Base-by-base conservation (phyloP, 1,140 invertebrate genomes). In the Drosophila lini region DNA sequence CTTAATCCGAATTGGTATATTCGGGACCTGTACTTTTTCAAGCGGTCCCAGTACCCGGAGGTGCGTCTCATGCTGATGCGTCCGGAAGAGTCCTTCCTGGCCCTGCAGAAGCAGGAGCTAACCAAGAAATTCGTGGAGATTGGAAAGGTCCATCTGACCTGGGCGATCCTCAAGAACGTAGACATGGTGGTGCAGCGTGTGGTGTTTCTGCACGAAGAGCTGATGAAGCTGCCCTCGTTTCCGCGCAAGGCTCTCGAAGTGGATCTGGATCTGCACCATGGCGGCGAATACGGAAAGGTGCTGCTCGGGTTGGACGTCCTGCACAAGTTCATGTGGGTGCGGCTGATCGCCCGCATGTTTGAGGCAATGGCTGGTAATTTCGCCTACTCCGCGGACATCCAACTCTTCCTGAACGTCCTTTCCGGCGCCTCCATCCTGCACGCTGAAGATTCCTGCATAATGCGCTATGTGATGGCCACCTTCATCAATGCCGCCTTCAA, bases 301-400 rank as follows among this genome's bases (percentile, higher is more conserved):
- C 93, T 99, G 38, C 94, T 98, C 50, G 97, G 98, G 3, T 93
- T 99, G 67, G 99, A 99, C 93, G 97, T 99, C 0, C 94, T 99
- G 68, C 98, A 99, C 92, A 99, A 99, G 93, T 98, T 99, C 89
- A 98, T 98, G 95, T 99, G 99, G 99, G 97, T 98, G 2, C 96
- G 98, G 74, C 93, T 99, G 22, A 98, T 99, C 78, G 96, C 97
- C 0, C 95, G 98, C 50, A 99, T 99, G 98, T 99, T 99, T 92
- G 97, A 98, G 93, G 98, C 98, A 0, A 99, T 99, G 98, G 97
- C 98, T 5, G 97, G 97, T 15, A 99, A 99, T 90, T 99, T 99
- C 91, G 98, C 98, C 1, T 99, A 99, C 92, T 98, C 98, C 0
- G 96, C 97, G 41, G 99, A 99, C 92, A 97, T 99, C 50, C 98